Evolutionary conservation across 1,140 invertebrate species (phyloP).

Genomic region (Trichogramma pretiosum): DNA sequence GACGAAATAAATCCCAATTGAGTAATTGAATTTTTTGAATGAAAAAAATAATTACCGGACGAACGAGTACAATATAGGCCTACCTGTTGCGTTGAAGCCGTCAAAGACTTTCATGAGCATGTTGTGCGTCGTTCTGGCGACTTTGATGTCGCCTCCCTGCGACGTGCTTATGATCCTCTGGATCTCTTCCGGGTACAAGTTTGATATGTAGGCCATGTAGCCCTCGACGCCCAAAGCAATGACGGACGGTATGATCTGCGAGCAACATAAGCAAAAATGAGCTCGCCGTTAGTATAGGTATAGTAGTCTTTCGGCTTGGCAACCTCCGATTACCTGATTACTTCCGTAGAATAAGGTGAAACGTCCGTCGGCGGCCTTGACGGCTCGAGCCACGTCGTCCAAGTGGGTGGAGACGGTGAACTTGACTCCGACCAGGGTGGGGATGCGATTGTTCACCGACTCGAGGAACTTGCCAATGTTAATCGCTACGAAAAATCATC

Average conservation of each 20-base stretch:
- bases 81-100: too few species aligned
- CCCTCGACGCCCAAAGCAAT: constrained; percentile 57
- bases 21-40: not conserved
- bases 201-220: constrained; percentile 56
- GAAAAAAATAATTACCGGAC: too few species aligned
- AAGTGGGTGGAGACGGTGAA: constrained; percentile 60
- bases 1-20: not conserved
- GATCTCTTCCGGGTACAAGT: constrained; percentile 47
- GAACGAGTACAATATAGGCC: too few species aligned
- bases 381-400: constrained; percentile 52
- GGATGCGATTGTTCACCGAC: constrained; percentile 50
- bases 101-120: not conserved
- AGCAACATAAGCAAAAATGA: constrained; percentile 1
- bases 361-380: constrained; percentile 43
- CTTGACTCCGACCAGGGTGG: constrained; percentile 67
- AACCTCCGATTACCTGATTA: constrained; percentile 35
- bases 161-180: constrained; percentile 37
- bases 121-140: constrained; percentile 2
- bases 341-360: constrained; percentile 53
- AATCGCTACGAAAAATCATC: constrained; percentile 44
- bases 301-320: too few species aligned
- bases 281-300: constrained; percentile 7
- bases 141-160: constrained; percentile 9
- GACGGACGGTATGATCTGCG: constrained; percentile 38
- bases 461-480: constrained; percentile 62